Evolutionary conservation across 30 jellyfish, hydroid and myxozoan genomes (phyloP), one percentile per base, ranked within the genome.

Genomic region (Aurelia sp.): DNA sequence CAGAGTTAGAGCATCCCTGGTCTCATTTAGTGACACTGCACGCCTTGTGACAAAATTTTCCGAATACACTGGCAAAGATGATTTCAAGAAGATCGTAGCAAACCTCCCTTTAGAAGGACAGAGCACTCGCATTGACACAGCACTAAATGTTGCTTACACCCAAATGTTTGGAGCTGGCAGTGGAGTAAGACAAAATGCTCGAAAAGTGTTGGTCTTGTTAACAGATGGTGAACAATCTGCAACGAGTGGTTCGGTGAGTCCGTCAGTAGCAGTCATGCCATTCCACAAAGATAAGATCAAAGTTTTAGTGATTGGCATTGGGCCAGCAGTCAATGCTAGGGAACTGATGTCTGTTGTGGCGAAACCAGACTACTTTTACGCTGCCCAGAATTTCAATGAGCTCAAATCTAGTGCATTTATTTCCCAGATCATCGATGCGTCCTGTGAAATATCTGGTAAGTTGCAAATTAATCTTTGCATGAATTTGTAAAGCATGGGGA

Each of bases 141-240:
- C 97, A 0, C 81, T 89, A 16, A 35, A 74, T 27, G 84, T 89
- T 59, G 97, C 97, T 0, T 65, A 89, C 77, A 52, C 27, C 11
- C 81, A 89, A 15, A 66, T 89, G 87, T 89, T 89, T 59, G 68
- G 44, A 15, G 83, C 37, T 50, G 37, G 17, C n/a, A 74, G 69
- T 17, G 94, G 94, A 6, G 55, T 63, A 76, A 64, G 90, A 11
- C 76, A 74, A 35, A 64, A 77, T 72, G 91, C 85, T 11, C 59
- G 89, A 13, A 93, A 87, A 63, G 90, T 93, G 41, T 66, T 93
- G 22, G 66, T 93, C 15, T 74, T 93, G 71, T 41, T 93, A 86
- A 93, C 98, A 15, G 98, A 93, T 59, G 98, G 98, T 66, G 66
- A 88, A 53, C 98, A 93, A 73, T 86, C 98, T 2, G 92, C 66